These are phyloP conservation scores for Synergus laeviventris DNA, from an alignment of 2,888 invertebrate species.

Conservation along the genomic window DNA sequence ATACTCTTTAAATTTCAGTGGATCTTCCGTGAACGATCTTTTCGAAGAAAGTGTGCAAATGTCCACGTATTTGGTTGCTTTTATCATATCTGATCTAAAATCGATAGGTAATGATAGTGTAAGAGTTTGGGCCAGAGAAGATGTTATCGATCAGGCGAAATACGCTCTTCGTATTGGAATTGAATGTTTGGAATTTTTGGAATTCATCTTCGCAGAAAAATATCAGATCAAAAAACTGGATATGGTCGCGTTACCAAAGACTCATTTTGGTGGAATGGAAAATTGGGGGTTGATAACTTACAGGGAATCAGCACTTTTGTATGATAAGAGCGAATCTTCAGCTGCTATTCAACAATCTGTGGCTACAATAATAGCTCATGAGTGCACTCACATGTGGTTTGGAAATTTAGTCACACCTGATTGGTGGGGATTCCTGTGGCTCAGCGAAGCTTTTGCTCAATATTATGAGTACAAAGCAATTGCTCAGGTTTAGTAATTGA, in stretches of 20 bases:
- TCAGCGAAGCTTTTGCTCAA: slow-evolving; percentile 86
- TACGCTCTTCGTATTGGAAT: slow-evolving; percentile 45
- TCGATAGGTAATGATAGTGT: slow-evolving; percentile 60
- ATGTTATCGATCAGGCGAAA: slow-evolving; percentile 39
- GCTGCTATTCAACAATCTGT: slow-evolving; percentile 80
- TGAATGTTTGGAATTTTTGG: slow-evolving; percentile 44
- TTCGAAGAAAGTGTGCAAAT: slow-evolving; percentile 88
- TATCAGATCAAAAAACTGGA: slow-evolving; percentile 90
- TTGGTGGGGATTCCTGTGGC: slow-evolving; percentile 87
- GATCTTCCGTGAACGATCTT: slow-evolving; percentile 76
- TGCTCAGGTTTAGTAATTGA: slow-evolving; percentile 70
- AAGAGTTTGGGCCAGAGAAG: slow-evolving; percentile 44
- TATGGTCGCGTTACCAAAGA: slow-evolving; percentile 75
- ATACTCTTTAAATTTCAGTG: slow-evolving; percentile 36
- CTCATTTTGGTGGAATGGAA: slow-evolving; percentile 56
- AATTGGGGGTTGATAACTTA: slow-evolving; percentile 75
- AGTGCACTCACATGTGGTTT: slow-evolving; percentile 90
- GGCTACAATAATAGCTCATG: slow-evolving; percentile 84
- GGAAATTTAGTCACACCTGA: slow-evolving; percentile 86
- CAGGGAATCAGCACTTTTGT: slow-evolving; percentile 72
- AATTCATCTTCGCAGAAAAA: slow-evolving; percentile 53
- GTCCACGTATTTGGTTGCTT: slow-evolving; percentile 95
- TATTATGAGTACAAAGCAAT: slow-evolving; percentile 85
- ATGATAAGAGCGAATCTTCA: slow-evolving; percentile 75
- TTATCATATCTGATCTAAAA: slow-evolving; percentile 85